Percentiles rank a stretch among this genome's conserved stretches.
Conservation (phyloP, 2,113 vertebrate genomes). For the Atherinomorus stipes region DNA sequence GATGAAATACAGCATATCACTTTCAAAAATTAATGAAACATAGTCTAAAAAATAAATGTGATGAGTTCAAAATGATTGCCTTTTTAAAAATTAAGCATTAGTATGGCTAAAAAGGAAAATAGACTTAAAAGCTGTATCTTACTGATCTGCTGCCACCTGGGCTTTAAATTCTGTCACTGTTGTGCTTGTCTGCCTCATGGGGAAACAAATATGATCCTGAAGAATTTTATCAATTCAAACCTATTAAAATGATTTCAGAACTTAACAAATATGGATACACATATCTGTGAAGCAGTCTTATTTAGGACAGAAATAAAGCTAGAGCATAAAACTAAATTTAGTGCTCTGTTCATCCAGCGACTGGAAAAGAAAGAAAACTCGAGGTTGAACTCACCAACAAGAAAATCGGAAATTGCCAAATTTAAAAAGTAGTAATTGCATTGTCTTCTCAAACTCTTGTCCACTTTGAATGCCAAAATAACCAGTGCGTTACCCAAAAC, state of each 20-base stretch:
- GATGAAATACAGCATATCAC: not conserved
- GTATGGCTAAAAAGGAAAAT: not conserved
- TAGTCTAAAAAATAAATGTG: too few relatives aligned
- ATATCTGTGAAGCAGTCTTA: not conserved
- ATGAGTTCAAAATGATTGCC: too few relatives aligned
- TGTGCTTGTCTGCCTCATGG: not conserved
- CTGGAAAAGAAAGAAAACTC: not conserved
- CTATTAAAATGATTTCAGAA: not conserved
- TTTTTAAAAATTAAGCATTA: not conserved
- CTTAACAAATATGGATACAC: not conserved
- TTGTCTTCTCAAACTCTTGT: conserved; percentile 89
- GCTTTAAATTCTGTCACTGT: not conserved
- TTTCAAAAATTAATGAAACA: not conserved
- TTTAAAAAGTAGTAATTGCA: conserved; percentile 92
- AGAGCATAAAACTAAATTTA: not conserved
- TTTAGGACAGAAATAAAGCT: not conserved
- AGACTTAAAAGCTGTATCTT: not conserved
- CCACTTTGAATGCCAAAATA: conserved; percentile 88
- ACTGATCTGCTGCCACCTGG: not conserved
- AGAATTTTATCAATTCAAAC: not conserved
- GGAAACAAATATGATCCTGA: not conserved
- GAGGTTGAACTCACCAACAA: conserved; percentile 86
- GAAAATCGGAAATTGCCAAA: conserved; percentile 92
- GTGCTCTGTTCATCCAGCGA: not conserved
- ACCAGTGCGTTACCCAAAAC: conserved; percentile 88